Percentiles rank a stretch among this genome's conserved stretches.
phyloP scores from a whole-genome alignment of 2,113 vertebrate genomes.

The Urocynchramus pylzowi region DNA sequence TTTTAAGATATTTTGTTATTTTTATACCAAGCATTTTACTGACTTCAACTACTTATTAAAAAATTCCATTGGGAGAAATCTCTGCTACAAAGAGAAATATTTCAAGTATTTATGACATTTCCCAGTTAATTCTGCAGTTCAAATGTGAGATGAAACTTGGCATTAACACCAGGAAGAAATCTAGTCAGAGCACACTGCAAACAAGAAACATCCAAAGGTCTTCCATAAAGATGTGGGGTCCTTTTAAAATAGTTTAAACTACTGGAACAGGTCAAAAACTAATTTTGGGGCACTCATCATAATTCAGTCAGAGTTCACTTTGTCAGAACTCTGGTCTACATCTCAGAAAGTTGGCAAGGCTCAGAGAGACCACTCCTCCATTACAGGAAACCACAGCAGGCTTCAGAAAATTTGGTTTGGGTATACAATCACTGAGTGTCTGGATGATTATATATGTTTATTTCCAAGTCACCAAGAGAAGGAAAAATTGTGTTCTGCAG shows the following conservation, averaged over 20 bases:
- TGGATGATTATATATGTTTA: not conserved
- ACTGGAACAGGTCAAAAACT: not conserved
- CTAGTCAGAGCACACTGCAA: not conserved
- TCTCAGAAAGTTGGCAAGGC: not conserved
- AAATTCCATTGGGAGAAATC: not conserved
- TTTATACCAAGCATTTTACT: not conserved
- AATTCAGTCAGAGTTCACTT: not conserved
- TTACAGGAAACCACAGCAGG: not conserved
- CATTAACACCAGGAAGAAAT: not conserved
- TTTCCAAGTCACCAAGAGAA: not conserved
- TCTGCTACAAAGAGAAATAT: not conserved
- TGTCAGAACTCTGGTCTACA: not conserved
- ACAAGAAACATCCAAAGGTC: not conserved
- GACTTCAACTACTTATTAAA: not conserved
- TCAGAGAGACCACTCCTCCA: not conserved
- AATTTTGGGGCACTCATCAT: not conserved
- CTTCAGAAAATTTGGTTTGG: not conserved
- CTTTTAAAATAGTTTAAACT: not conserved
- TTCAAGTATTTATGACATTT: slow-evolving; percentile 2
- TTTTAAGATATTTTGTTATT: not conserved
- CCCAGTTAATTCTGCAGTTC: not conserved
- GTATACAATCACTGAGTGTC: not conserved
- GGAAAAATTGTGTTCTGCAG: not conserved
- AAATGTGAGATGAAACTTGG: not conserved
- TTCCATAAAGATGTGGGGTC: not conserved